Conservation (phyloP, 2,888 invertebrate species). For the Nysson spinosus region DNA sequence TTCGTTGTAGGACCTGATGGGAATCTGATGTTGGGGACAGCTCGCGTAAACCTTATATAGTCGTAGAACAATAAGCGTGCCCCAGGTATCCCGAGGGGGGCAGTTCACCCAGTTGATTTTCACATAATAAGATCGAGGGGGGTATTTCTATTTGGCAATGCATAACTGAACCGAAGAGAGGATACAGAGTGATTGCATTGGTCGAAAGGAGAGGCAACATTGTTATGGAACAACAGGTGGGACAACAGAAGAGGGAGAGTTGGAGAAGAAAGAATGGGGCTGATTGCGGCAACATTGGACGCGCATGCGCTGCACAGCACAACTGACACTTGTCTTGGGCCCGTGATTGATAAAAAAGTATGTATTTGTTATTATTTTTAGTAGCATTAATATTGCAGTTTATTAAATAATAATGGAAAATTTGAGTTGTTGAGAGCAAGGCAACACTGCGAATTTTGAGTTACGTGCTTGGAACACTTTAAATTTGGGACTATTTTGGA, state of each 20-base stretch:
- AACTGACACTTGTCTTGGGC: too few species aligned
- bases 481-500: too few species aligned
- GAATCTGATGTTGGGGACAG: conserved; percentile 49
- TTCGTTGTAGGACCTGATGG: conserved; percentile 51
- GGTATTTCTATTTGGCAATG: conserved; percentile 41
- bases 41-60: conserved; percentile 65
- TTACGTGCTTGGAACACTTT: too few species aligned
- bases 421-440: too few species aligned
- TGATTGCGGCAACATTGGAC: conserved; percentile 47
- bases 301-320: conserved; percentile 35
- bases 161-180: background rate
- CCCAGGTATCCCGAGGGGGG: too few species aligned
- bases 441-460: too few species aligned
- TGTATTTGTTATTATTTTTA: too few species aligned
- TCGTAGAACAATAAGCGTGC: conserved; percentile 58
- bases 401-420: too few species aligned
- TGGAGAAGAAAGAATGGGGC: conserved; percentile 16
- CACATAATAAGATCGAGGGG: conserved; percentile 42
- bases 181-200: conserved; percentile 16
- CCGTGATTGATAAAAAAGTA: too few species aligned
- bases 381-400: too few species aligned
- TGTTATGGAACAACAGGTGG: too few species aligned
- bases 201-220: conserved; percentile 9
- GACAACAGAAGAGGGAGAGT: conserved; percentile 13
- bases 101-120: conserved; percentile 56